Evolutionary conservation across 2,888 invertebrate genomes (phyloP), one percentile per base, ranked within the genome.

Genomic region (Diachrysia chrysitis): DNA sequence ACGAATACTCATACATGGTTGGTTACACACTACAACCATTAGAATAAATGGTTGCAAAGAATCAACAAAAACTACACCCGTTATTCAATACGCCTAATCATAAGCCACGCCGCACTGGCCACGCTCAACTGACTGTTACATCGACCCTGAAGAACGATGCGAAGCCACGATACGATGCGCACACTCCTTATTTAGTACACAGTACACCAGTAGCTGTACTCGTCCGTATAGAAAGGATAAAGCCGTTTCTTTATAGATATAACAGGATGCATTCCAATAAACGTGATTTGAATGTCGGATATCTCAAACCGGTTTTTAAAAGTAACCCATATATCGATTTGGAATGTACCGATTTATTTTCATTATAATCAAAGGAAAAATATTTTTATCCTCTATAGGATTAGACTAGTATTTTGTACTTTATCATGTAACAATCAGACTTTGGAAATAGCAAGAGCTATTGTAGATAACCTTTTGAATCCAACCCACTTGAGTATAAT

Each of bases 181-280:
- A 79, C 83, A 77, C 85, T 75, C 91, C 90, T 82, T 92, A 88
- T 90, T 86, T 87, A 88, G 91, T 83, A 73, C 79, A 84, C 82
- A 88, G 91, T 83, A 73, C 79, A 84, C 82, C 73, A 79, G 79
- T 84, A 85, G 83, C 83, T 72, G 86, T 85, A 83, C 70, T 70
- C 76, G 70, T 64, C 32, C 51, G 60, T 76, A 81, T 85, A 86
- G 85, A 87, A 89, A 88, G 87, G 87, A 85, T 84, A 77, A 76
- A 66, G 60, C 55, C 17, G 76, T 66, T 78, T 66, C 71, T 80
- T 78, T 83, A 83, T 79, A 68, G 74, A 63, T 78, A 72, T 77
- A 81, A 82, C 84, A 85, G 88, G 87, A 89, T 83, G 81, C 86
- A 81, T 85, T 85, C 82, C 81, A 76, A 79, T 78, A 78, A 81